Conservation (phyloP, 2,113 vertebrate species). For the Indicator indicator region DNA sequence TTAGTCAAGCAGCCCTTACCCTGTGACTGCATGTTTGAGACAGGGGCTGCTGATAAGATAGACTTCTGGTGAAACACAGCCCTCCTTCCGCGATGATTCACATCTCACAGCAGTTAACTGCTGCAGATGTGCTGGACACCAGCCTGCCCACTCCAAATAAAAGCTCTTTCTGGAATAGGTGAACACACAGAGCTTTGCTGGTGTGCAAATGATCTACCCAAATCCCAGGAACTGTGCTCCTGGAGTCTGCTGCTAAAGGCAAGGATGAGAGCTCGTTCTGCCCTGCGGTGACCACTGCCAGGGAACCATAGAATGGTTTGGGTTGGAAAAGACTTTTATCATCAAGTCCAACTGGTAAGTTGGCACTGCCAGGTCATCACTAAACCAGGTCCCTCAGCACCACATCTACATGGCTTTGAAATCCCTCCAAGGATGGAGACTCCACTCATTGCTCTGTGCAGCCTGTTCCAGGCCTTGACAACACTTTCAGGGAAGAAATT, state of each 20-base stretch:
- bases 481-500: not conserved
- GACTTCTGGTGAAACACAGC: not conserved
- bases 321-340: not conserved
- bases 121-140: slow-evolving; percentile 27
- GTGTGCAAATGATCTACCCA: not conserved
- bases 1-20: not conserved
- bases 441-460: not conserved
- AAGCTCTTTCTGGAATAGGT: not conserved
- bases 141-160: not conserved
- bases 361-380: not conserved
- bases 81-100: not conserved
- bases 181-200: not conserved
- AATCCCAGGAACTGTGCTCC: not conserved
- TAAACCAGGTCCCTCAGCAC: not conserved
- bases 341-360: not conserved
- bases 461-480: not conserved
- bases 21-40: slow-evolving; percentile 13
- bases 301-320: not conserved
- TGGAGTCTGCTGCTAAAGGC: not conserved
- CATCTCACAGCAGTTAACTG: not conserved
- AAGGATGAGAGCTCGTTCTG: not conserved
- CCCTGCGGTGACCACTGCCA: not conserved
- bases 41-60: slow-evolving; percentile 32
- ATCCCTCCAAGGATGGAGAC: not conserved
- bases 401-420: not conserved